Conservation (phyloP, 2,888 invertebrate genomes). For the Luperina nickerlii region DNA sequence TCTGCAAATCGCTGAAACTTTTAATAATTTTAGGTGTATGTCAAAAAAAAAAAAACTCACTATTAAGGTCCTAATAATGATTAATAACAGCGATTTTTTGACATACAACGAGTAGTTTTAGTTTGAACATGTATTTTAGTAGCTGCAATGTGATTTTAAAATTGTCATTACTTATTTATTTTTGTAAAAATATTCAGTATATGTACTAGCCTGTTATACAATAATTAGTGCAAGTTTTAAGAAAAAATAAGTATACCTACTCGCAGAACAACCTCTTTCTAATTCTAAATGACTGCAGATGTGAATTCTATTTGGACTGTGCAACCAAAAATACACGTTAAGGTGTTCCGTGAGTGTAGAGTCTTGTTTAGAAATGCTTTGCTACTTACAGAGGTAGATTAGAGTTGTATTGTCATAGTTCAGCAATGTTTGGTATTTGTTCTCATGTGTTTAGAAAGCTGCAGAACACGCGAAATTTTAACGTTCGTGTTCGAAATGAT, state of each 20-base stretch:
- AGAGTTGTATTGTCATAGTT: background rate
- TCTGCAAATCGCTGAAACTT: background rate
- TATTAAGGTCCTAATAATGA: background rate
- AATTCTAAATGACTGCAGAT: constrained; percentile 1
- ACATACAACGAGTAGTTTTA: too few species aligned
- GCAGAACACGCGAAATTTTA: background rate
- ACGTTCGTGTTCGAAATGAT: background rate
- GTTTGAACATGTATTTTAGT: constrained; percentile 16
- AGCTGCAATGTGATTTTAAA: constrained; percentile 39
- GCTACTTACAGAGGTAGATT: background rate
- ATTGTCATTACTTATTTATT: constrained; percentile 11
- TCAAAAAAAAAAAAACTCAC: background rate
- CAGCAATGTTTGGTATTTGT: constrained; percentile 7
- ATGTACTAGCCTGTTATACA: constrained; percentile 13
- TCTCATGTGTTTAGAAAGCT: constrained; percentile 8
- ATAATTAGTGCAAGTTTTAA: background rate
- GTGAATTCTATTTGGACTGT: background rate
- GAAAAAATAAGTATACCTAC: background rate
- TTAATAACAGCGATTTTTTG: too few species aligned
- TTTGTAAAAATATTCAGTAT: constrained; percentile 15
- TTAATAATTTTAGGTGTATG: background rate
- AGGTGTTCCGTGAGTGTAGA: background rate
- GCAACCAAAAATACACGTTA: constrained; percentile 4
- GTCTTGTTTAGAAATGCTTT: background rate
- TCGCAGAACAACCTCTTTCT: background rate